A percentile compares a stretch with the other conserved stretches of the same genome.
Conservation (phyloP, 2,113 vertebrate genomes). For the Tragelaphus scriptus region DNA sequence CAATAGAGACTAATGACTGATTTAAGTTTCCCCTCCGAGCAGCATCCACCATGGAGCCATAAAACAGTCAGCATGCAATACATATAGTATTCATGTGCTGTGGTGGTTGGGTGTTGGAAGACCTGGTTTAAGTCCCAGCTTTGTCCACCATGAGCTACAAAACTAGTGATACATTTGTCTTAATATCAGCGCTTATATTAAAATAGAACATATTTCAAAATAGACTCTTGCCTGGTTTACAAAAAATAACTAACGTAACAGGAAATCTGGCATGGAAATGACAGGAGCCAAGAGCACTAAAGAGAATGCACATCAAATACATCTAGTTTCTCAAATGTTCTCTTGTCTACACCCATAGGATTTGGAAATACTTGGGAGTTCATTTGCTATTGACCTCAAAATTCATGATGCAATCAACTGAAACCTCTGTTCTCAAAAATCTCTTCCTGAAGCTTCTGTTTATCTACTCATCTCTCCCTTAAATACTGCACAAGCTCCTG, state of each 20-base stretch:
- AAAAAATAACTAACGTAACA: conserved; percentile 27
- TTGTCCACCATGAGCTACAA: neutral
- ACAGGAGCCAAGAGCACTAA: neutral
- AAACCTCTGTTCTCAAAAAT: conserved; percentile 42
- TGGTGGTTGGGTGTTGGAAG: neutral
- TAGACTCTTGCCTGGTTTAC: neutral
- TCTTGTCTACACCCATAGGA: conserved; percentile 14
- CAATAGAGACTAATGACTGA: neutral
- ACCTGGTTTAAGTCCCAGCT: neutral
- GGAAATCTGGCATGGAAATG: conserved; percentile 26
- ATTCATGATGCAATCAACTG: conserved; percentile 33
- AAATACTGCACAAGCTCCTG: neutral
- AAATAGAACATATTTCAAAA: neutral
- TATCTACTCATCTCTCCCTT: neutral
- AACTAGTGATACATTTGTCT: neutral
- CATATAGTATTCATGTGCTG: neutral
- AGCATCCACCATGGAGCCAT: neutral
- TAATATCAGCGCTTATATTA: neutral
- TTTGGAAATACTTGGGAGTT: conserved; percentile 49
- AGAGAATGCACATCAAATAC: conserved; percentile 9
- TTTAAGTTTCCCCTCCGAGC: neutral
- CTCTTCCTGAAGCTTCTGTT: conserved; percentile 34
- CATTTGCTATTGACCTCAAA: conserved; percentile 40
- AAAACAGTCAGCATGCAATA: neutral
- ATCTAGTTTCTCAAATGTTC: neutral